phyloP scores from a whole-genome alignment of 2,888 invertebrate species.

The Nesidiocoris tenuis region DNA sequence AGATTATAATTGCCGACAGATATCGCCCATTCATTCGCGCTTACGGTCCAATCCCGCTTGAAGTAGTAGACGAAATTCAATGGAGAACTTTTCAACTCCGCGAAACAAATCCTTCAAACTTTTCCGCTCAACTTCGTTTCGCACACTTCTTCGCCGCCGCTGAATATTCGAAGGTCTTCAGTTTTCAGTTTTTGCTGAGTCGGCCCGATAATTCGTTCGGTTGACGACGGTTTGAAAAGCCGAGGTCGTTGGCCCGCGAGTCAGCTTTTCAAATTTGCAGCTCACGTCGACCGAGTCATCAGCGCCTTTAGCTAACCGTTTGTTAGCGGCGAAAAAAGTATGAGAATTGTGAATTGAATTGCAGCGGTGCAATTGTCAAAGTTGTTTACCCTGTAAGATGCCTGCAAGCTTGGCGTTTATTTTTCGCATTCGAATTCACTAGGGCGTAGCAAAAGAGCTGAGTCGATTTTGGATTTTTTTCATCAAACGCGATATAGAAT shows the following conservation, averaged over 20 bases:
- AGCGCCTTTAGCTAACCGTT: neutral
- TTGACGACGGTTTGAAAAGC: neutral
- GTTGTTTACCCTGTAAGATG: neutral
- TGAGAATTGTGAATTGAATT: neutral
- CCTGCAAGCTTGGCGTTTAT: neutral
- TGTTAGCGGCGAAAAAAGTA: neutral
- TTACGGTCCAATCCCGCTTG: too few relatives aligned
- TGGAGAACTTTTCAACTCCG: too few relatives aligned
- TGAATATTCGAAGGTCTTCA: neutral
- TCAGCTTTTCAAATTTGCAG: neutral
- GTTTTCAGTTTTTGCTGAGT: neutral
- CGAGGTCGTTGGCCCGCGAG: neutral
- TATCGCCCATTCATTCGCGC: too few relatives aligned
- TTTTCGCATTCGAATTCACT: neutral
- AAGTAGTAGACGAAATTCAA: too few relatives aligned
- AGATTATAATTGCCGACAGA: too few relatives aligned
- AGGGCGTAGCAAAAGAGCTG: too few relatives aligned
- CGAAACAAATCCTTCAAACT: too few relatives aligned
- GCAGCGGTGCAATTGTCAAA: neutral
- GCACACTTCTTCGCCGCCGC: neutral
- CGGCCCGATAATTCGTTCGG: neutral
- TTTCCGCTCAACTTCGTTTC: too few relatives aligned
- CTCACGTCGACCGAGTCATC: neutral
- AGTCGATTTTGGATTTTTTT: too few relatives aligned
- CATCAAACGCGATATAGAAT: too few relatives aligned